These are phyloP conservation scores for Aselliscus stoliczkanus DNA, from an alignment of 2,797 vertebrate genomes.

Conservation along the genomic window DNA sequence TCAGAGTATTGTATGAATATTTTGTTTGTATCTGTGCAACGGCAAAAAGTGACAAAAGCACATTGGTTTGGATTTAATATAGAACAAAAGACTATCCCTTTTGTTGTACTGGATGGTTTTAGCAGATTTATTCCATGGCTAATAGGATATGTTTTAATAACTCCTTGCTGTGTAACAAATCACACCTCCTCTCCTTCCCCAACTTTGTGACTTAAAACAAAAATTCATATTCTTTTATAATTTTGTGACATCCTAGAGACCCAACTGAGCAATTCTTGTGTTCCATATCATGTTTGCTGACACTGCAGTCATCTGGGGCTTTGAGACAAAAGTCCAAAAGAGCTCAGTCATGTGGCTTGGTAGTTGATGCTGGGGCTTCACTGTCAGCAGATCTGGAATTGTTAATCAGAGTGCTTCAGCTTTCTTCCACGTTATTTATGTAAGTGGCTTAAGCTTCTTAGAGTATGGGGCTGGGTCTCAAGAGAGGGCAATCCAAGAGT, in stretches of 20 bases:
- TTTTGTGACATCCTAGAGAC: not conserved
- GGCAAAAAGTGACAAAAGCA: not conserved
- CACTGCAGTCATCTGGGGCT: too few relatives aligned
- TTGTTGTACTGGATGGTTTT: not conserved
- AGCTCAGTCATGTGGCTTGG: not conserved
- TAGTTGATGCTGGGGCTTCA: not conserved
- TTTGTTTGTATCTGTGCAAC: not conserved
- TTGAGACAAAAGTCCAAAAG: not conserved
- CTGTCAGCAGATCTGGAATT: too few relatives aligned
- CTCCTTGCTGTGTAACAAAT: not conserved
- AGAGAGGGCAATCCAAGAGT: not conserved
- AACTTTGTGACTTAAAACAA: not conserved
- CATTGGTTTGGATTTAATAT: not conserved
- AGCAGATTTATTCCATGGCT: not conserved
- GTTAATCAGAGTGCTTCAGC: not conserved
- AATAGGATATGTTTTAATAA: not conserved
- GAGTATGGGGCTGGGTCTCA: not conserved
- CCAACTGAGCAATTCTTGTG: not conserved
- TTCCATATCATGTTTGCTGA: not conserved
- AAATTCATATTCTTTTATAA: not conserved
- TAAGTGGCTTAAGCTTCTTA: not conserved
- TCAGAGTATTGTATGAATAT: not conserved
- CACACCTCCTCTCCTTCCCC: not conserved
- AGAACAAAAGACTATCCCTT: not conserved
- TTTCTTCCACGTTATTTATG: not conserved